phyloP scores from a whole-genome alignment of 2,888 invertebrate genomes.

The Ctena decussata region DNA sequence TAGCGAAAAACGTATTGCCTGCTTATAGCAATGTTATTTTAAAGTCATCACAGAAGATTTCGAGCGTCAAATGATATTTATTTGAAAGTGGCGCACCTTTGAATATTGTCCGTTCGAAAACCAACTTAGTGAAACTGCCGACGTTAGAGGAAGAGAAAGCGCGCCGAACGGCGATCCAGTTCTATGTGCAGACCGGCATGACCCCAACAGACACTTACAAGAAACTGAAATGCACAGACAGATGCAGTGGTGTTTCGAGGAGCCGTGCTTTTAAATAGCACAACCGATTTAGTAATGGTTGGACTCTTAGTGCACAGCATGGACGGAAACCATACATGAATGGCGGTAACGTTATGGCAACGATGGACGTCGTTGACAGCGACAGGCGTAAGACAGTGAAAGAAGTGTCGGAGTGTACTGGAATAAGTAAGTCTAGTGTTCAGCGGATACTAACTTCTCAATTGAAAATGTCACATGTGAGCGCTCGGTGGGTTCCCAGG shows the following conservation, averaged over 20 bases:
- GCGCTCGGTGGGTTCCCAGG: slow-evolving; percentile 13
- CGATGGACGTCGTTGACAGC: slow-evolving; percentile 11
- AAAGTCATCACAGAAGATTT: no score
- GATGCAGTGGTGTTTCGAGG: no score
- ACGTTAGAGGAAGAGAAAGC: slow-evolving; percentile 17
- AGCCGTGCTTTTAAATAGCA: background rate
- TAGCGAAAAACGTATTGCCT: no score
- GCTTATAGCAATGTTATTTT: background rate
- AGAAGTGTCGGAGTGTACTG: slow-evolving; percentile 18
- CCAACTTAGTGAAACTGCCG: background rate
- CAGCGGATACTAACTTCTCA: slow-evolving; percentile 6
- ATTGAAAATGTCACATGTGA: slow-evolving; percentile 16
- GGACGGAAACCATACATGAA: no score
- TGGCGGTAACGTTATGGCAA: no score
- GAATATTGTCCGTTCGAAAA: background rate
- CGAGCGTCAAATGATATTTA: background rate
- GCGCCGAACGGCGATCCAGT: background rate
- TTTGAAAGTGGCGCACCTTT: slow-evolving; percentile 5
- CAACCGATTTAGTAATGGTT: no score
- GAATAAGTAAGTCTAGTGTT: background rate
- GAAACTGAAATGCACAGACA: background rate
- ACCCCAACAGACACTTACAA: background rate
- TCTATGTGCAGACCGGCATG: background rate
- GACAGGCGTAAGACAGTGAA: slow-evolving; percentile 16
- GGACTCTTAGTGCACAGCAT: no score